Evolutionary conservation across 1,140 invertebrate species (phyloP).

Genomic region (Drosophila seguyi): DNA sequence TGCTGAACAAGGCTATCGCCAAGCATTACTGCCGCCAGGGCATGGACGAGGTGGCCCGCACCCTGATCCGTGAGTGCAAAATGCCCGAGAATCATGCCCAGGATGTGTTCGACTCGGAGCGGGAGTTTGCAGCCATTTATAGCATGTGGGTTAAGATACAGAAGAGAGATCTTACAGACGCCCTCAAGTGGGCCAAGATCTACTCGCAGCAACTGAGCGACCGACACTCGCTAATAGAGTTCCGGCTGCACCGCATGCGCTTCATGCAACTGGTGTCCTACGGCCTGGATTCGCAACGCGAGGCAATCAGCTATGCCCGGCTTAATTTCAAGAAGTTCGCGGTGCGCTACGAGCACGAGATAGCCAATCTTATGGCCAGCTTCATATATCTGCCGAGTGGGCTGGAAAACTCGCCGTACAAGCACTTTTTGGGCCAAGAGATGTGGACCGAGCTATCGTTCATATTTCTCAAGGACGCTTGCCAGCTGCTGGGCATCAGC

Average conservation of each 20-base stretch:
- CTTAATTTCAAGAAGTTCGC: slow-evolving; percentile 94
- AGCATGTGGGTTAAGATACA: slow-evolving; percentile 93
- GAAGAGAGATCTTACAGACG: slow-evolving; percentile 91
- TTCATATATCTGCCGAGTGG: slow-evolving; percentile 93
- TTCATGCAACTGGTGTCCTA: slow-evolving; percentile 85
- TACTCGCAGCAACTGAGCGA: slow-evolving; percentile 88
- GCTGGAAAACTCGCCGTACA: slow-evolving; percentile 93
- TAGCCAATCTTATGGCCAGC: slow-evolving; percentile 95
- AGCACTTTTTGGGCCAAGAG: slow-evolving; percentile 90
- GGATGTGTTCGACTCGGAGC: slow-evolving; percentile 87
- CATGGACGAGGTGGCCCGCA: slow-evolving; percentile 94
- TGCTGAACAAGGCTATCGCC: slow-evolving; percentile 97
- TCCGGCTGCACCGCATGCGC: slow-evolving; percentile 91
- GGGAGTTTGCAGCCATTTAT: slow-evolving; percentile 94
- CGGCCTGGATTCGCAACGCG: slow-evolving; percentile 71
- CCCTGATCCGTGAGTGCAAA: slow-evolving; percentile 91
- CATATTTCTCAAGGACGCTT: slow-evolving; percentile 96
- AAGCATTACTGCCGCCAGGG: slow-evolving; percentile 98
- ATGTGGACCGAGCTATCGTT: slow-evolving; percentile 95
- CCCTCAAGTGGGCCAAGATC: slow-evolving; percentile 90
- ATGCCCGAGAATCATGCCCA: slow-evolving; percentile 89
- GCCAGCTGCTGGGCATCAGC: slow-evolving; percentile 94
- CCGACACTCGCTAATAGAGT: slow-evolving; percentile 92
- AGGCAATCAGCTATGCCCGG: slow-evolving; percentile 94
- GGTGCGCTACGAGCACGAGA: slow-evolving; percentile 92